Evolutionary conservation across 2,113 vertebrate genomes (phyloP), one percentile per base, ranked within the genome.

Genomic region (Mus spicilegus): DNA sequence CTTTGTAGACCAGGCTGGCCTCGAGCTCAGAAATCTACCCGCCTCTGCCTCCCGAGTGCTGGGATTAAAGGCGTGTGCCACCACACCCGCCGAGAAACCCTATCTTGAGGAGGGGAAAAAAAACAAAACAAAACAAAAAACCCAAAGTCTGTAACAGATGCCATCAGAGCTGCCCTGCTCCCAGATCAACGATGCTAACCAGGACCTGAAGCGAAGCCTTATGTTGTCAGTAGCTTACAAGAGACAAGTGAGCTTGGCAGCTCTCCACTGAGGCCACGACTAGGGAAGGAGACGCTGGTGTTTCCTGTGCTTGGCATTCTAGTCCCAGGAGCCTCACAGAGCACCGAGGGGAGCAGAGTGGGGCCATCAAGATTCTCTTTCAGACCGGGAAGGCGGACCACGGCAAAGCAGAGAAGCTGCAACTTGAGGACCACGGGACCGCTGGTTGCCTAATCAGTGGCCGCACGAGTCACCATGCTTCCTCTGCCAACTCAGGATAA

Each of bases 171-270:
- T 56, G 51, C 42, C 73, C 30, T 54, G 6, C 28, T 77, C 58
- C n/a, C n/a, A 85, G 42, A 75, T 65, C 63, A 81, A 33, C 58
- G 36, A 65, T 28, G 89, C 36, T 46, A 56, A 87, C 7, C 26
- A 73, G 88, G 8, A 92, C 33, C 24, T 92, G 70, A 76, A 39
- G 42, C 80, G 94, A 91, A 85, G 3, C 49, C 56, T 81, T 63
- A 28, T 8, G 61, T 67, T 69, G 87, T 75, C 56, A 22, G 9
- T 33, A 24, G 9, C 16, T 42, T 82, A 33, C 36, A 78, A 91
- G 30, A 91, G 54, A 58, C 26, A 33, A 54, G 54, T 9, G 16
- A 89, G 91, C 86, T 0, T 49, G 1, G 16, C 75, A 77, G 39
- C 46, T 33, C 24, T 42, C 26, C 28, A 54, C 46, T 7, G 13